Evolutionary conservation across 2,888 invertebrate genomes (phyloP).

Genomic region (Meandrusa payeni): DNA sequence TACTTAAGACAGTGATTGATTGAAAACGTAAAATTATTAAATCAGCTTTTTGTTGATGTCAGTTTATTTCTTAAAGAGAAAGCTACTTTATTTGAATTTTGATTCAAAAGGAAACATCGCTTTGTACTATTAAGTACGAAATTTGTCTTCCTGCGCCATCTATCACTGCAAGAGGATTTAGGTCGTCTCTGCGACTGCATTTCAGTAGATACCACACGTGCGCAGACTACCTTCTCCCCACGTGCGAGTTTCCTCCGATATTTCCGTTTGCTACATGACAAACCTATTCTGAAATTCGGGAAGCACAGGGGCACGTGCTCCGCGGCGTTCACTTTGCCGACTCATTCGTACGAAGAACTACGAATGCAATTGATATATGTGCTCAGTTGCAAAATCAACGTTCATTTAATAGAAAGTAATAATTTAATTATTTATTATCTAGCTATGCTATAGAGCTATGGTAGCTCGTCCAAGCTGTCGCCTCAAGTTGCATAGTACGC

Average conservation of each 20-base stretch:
- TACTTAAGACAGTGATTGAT: too few relatives aligned
- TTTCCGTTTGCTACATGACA: constrained; percentile 15
- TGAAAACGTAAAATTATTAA: too few relatives aligned
- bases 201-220: constrained; percentile 20
- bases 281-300: constrained; percentile 22
- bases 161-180: constrained; percentile 19
- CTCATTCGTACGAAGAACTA: constrained; percentile 4
- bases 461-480: too few relatives aligned
- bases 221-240: constrained; percentile 12
- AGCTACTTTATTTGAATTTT: neutral
- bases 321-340: neutral
- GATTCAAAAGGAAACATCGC: neutral
- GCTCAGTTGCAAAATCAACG: constrained; percentile 1
- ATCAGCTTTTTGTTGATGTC: too few relatives aligned
- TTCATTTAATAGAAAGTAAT: too few relatives aligned
- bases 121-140: constrained; percentile 8
- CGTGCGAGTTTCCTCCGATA: neutral
- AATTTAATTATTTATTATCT: too few relatives aligned
- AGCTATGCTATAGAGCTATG: too few relatives aligned
- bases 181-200: constrained; percentile 11
- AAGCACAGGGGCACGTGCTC: constrained; percentile 15
- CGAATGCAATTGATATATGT: constrained; percentile 5
- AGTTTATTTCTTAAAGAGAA: too few relatives aligned
- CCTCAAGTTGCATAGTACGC: too few relatives aligned
- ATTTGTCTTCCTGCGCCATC: constrained; percentile 10